A percentile compares a stretch with the other conserved stretches of the same genome.
These are phyloP conservation scores for Drosophila subpulchrella DNA, from an alignment of 1,140 invertebrate species.

Conservation along the genomic window DNA sequence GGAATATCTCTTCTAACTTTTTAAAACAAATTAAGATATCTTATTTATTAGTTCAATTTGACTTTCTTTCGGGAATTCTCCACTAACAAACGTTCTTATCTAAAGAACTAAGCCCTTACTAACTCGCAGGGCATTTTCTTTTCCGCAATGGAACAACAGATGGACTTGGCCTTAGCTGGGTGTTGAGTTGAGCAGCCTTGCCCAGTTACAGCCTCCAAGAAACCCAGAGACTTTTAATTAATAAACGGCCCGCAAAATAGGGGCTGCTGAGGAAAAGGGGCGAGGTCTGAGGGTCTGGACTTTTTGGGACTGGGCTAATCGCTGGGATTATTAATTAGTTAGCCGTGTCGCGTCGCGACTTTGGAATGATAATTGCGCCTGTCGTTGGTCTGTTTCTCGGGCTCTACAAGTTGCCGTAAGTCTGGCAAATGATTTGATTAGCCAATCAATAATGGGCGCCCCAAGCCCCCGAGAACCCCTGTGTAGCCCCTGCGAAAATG, in stretches of 20 bases:
- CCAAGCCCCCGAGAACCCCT: slow-evolving; percentile 21
- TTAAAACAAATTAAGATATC: no score
- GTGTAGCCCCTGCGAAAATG: background rate
- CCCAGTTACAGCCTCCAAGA: slow-evolving; percentile 55
- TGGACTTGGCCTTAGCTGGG: slow-evolving; percentile 38
- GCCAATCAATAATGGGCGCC: slow-evolving; percentile 76
- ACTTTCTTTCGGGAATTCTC: background rate
- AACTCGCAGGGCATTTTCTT: slow-evolving; percentile 10
- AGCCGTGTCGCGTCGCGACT: slow-evolving; percentile 55
- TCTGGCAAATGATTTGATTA: slow-evolving; percentile 78
- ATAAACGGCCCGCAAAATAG: slow-evolving; percentile 59
- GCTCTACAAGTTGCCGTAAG: slow-evolving; percentile 43
- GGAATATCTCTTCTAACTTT: no score
- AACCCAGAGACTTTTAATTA: slow-evolving; percentile 71
- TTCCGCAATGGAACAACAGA: slow-evolving; percentile 31
- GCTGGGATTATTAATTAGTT: slow-evolving; percentile 80
- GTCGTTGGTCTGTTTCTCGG: slow-evolving; percentile 53
- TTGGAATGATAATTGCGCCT: slow-evolving; percentile 82
- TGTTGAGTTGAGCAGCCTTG: slow-evolving; percentile 45
- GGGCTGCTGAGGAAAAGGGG: background rate
- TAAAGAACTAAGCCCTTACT: no score
- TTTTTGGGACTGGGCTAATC: slow-evolving; percentile 60
- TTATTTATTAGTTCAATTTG: no score
- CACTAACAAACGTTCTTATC: background rate
- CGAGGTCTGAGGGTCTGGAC: background rate